These are phyloP conservation scores for Brachionus koreanus DNA, from an alignment of 1,140 invertebrate species.

Conservation along the genomic window DNA sequence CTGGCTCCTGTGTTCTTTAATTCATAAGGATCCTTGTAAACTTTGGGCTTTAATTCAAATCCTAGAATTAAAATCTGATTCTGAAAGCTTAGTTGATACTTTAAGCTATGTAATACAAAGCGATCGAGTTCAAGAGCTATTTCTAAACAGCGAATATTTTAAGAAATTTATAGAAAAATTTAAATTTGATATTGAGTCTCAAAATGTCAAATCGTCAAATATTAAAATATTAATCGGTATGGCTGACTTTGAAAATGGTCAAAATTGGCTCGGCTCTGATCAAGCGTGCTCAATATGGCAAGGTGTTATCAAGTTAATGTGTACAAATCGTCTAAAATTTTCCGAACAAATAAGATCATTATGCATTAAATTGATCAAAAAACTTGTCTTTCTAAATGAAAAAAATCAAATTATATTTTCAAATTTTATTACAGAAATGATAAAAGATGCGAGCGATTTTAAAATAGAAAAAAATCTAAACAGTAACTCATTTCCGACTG, in stretches of 20 bases:
- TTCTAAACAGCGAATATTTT: not conserved
- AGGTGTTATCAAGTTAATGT: not conserved
- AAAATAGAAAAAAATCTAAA: slow-evolving; percentile 44
- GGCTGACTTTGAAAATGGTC: slow-evolving; percentile 25
- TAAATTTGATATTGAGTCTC: not conserved
- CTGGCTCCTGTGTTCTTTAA: slow-evolving; percentile 8
- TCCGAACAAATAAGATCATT: not conserved
- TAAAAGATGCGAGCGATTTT: slow-evolving; percentile 26
- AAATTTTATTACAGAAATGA: not conserved
- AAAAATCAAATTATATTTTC: slow-evolving; percentile 51
- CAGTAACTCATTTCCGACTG: slow-evolving; percentile 56
- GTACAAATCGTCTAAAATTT: not conserved
- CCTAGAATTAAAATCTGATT: not conserved
- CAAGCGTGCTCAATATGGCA: not conserved
- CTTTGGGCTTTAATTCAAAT: not conserved
- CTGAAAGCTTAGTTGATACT: not conserved
- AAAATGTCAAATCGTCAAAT: not conserved
- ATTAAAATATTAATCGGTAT: slow-evolving; percentile 20
- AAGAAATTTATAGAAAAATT: not conserved
- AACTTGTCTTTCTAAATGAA: slow-evolving; percentile 57
- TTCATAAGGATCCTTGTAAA: not conserved
- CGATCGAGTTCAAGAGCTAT: not conserved
- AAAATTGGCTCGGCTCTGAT: not conserved
- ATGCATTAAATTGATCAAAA: slow-evolving; percentile 1
- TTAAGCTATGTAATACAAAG: slow-evolving; percentile 18